Conservation (phyloP, 2,113 vertebrate species). For the Otus sunia region DNA sequence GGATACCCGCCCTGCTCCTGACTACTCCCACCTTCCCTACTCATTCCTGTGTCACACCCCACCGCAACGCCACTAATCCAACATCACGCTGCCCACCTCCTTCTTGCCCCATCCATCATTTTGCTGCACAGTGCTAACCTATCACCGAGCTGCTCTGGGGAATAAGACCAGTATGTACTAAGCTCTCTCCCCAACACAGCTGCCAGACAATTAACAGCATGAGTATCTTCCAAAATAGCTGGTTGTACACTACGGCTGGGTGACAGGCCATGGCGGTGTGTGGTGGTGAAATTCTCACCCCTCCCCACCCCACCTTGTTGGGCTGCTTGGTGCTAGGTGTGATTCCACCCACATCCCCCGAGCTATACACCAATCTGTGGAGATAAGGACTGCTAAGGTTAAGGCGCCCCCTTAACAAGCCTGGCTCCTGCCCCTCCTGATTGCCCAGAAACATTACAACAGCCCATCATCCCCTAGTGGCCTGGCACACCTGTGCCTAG, state of each 20-base stretch:
- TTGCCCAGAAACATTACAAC: too few relatives aligned
- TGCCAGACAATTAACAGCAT: background rate
- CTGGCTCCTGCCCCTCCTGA: too few relatives aligned
- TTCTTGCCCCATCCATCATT: background rate
- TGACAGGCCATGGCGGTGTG: background rate
- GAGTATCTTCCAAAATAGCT: background rate
- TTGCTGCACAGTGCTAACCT: background rate
- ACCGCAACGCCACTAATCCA: background rate
- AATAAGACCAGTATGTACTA: rapidly evolving
- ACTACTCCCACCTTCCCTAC: background rate
- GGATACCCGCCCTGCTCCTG: rapidly evolving
- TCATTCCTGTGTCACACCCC: too few relatives aligned
- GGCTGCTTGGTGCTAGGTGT: too few relatives aligned
- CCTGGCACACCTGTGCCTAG: too few relatives aligned
- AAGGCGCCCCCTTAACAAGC: too few relatives aligned
- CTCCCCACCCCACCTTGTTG: too few relatives aligned
- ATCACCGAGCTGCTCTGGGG: background rate
- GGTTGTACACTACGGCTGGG: background rate
- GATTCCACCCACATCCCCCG: too few relatives aligned
- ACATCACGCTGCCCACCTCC: rapidly evolving
- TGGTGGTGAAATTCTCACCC: too few relatives aligned
- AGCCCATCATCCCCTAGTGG: too few relatives aligned
- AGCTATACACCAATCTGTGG: too few relatives aligned
- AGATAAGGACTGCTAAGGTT: too few relatives aligned
- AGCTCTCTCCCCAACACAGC: background rate